Conservation (phyloP, 2,113 vertebrate genomes). For the Crypturellus undulatus region DNA sequence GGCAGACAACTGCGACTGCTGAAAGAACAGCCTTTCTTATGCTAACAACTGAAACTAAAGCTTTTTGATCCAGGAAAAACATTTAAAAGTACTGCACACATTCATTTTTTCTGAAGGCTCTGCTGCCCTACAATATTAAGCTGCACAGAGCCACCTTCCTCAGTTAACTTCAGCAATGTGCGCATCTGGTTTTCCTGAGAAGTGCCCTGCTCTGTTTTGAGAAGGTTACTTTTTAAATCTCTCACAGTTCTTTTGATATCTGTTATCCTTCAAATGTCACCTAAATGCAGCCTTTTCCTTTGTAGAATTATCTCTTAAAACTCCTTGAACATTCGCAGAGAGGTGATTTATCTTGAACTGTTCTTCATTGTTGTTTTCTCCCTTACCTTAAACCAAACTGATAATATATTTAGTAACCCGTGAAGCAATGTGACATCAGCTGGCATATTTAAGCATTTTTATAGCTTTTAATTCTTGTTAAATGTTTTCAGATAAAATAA, state of each 20-base stretch:
- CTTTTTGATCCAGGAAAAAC: neutral
- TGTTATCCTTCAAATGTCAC: neutral
- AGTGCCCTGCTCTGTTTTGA: neutral
- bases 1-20: neutral
- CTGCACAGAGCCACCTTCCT: neutral
- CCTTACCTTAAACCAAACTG: neutral
- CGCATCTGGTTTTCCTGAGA: neutral
- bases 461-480: neutral
- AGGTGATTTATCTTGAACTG: neutral
- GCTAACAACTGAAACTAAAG: neutral
- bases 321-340: neutral
- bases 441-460: neutral
- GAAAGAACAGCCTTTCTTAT: neutral
- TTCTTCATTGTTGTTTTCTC: neutral
- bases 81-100: neutral
- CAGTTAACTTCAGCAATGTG: neutral
- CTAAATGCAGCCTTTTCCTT: neutral
- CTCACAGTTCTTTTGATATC: neutral
- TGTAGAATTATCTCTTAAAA: neutral
- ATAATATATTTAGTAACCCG: neutral
- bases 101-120: neutral
- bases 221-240: neutral
- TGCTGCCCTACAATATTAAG: neutral
- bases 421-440: neutral
- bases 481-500: neutral